Conservation (phyloP, 2,797 vertebrate genomes). For the Myotis findleyi region DNA sequence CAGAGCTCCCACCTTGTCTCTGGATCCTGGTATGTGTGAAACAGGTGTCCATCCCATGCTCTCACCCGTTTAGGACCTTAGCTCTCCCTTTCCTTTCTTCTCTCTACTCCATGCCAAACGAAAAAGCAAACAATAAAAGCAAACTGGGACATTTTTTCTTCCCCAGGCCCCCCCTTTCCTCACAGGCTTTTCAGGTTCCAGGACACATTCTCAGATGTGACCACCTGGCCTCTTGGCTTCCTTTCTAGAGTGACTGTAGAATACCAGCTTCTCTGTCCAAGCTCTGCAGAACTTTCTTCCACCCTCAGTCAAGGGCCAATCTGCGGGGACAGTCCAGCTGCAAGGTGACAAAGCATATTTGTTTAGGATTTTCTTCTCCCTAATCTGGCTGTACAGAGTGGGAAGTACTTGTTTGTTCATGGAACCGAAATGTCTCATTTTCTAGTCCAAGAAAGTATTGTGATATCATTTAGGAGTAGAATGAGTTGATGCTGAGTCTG, state of each 20-base stretch:
- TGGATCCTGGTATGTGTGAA: background rate
- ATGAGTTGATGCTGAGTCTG: slow-evolving; percentile 61
- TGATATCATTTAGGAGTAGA: slow-evolving; percentile 49
- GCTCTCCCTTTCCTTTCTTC: background rate
- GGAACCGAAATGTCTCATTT: slow-evolving; percentile 14
- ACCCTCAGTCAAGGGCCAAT: background rate
- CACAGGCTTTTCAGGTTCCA: background rate
- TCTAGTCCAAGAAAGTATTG: slow-evolving; percentile 44
- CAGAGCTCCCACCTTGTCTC: background rate
- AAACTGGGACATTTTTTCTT: background rate
- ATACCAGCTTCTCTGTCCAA: background rate
- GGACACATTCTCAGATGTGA: background rate
- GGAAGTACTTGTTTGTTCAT: background rate
- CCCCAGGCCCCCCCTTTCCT: background rate
- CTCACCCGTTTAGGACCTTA: background rate
- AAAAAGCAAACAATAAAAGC: background rate
- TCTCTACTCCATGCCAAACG: background rate
- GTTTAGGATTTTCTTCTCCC: background rate
- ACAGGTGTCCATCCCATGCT: background rate
- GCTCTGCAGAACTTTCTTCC: background rate
- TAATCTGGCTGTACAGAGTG: background rate
- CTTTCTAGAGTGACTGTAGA: background rate
- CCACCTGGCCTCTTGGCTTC: background rate
- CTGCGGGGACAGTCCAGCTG: background rate
- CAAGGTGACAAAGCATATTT: background rate